These are phyloP conservation scores for Pseudolaguvia tuberculata DNA, from an alignment of 2,113 vertebrate genomes.

Conservation along the genomic window DNA sequence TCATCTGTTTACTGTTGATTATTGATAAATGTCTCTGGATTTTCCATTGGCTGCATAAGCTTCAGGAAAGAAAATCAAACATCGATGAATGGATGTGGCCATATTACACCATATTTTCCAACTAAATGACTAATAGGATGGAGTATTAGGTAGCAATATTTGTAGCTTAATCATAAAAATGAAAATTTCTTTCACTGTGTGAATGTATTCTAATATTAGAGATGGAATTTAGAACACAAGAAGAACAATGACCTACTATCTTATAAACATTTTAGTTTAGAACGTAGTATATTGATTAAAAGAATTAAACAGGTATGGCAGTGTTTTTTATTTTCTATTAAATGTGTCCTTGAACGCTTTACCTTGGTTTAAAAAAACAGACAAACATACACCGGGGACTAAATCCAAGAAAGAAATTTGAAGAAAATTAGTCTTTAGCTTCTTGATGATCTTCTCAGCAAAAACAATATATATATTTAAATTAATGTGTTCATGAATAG, in stretches of 20 bases:
- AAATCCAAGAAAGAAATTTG: not conserved
- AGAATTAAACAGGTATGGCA: not conserved
- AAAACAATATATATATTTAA: not conserved
- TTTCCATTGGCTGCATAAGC: conserved; percentile 16
- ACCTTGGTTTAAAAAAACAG: not conserved
- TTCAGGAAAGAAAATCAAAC: not conserved
- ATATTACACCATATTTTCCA: not conserved
- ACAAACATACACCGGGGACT: not conserved
- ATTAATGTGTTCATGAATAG: not conserved
- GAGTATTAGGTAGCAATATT: too few species aligned
- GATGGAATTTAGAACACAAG: not conserved
- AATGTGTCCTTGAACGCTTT: not conserved
- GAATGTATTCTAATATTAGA: not conserved
- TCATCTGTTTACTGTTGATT: conserved; percentile 61
- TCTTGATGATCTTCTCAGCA: not conserved
- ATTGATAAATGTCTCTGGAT: conserved; percentile 51
- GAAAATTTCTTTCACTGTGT: not conserved
- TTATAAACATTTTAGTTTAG: not conserved
- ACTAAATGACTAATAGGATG: too few species aligned
- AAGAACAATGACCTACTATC: not conserved
- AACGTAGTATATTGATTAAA: not conserved
- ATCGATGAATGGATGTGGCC: conserved; percentile 20
- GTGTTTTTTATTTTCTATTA: not conserved
- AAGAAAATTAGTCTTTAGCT: not conserved
- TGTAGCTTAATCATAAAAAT: too few species aligned